A percentile compares a stretch with the other conserved stretches of the same genome.
These are phyloP conservation scores for Alectura lathami DNA, from an alignment of 2,113 vertebrate species.

Conservation along the genomic window DNA sequence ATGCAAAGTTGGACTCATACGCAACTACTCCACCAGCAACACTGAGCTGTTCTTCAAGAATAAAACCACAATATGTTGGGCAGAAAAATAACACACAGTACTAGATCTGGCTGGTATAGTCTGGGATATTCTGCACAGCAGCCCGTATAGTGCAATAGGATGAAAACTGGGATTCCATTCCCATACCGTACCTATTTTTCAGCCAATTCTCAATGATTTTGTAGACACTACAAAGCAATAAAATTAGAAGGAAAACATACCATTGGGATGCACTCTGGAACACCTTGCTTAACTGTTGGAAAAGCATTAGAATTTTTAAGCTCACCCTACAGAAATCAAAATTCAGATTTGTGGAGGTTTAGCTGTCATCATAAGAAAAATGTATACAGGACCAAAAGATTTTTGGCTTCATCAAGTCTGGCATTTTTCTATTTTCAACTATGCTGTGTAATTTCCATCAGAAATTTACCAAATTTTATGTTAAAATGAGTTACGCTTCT, in stretches of 20 bases:
- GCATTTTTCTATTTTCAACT: neutral
- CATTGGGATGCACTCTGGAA: neutral
- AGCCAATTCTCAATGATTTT: neutral
- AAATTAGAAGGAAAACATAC: neutral
- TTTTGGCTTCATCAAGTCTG: neutral
- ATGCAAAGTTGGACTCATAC: neutral
- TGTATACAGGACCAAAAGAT: neutral
- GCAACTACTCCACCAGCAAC: neutral
- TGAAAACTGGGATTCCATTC: neutral
- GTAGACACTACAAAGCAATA: neutral
- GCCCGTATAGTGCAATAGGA: neutral
- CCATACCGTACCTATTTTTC: neutral
- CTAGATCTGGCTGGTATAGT: neutral
- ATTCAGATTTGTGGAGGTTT: neutral
- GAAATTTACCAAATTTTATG: neutral
- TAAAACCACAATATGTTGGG: neutral
- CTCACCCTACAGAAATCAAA: neutral
- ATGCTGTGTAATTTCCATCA: neutral
- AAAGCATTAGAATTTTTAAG: neutral
- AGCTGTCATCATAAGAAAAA: neutral
- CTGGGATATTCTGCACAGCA: neutral
- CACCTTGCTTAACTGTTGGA: neutral
- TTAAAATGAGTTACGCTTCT: neutral
- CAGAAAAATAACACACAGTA: neutral
- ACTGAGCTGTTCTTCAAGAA: neutral